Base-by-base conservation (phyloP, 2,797 vertebrate genomes). In the Notolabrus celidotus region DNA sequence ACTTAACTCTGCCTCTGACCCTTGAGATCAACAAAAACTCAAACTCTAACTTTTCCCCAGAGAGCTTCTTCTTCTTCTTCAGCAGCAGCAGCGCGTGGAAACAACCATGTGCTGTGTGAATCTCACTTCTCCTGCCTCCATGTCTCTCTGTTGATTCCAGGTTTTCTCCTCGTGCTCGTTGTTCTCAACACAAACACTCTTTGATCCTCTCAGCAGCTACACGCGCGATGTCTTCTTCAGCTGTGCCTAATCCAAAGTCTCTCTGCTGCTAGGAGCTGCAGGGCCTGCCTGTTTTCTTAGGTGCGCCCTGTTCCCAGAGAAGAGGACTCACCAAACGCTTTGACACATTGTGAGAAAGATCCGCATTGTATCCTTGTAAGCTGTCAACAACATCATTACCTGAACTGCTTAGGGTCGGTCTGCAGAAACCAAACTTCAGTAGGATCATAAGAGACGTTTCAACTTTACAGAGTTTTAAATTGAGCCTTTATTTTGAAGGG, bases 141-240 rank as follows among this genome's bases (percentile, higher is more conserved):
- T 47, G 45, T 0, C 69, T 73, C 69, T 73, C 77, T 79, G 56
- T 56, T 73, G 87, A 73, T 72, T 72, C 74, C 90, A 88, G 92
- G 92, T 94, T 94, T 95, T 94, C 93, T 92, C 89, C 83, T 93
- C 91, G 93, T 89, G 84, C 43, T 49, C 90, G 88, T 90, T 89
- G 91, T 93, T 93, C 92, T 91, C 89, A 86, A 61, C 49, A 56
- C 80, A 7, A 43, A 6, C 86, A 52, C 80, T 67, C 94, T 97
- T 97, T 97, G 97, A 97, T 97, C 93, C 93, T 88, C 87, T 77
- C 66, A 90, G 94, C 91, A 92, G 94, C 90, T 89, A 82, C 88
- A 8, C 65, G 82, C 90, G 20, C 62, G 94, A 98, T 96, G 95
- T 95, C 94, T 97, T 97, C 95, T 92, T 98, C 97, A 98, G 97